Evolutionary conservation across 2,113 vertebrate genomes (phyloP).

Genomic region (Sciurus niger): DNA sequence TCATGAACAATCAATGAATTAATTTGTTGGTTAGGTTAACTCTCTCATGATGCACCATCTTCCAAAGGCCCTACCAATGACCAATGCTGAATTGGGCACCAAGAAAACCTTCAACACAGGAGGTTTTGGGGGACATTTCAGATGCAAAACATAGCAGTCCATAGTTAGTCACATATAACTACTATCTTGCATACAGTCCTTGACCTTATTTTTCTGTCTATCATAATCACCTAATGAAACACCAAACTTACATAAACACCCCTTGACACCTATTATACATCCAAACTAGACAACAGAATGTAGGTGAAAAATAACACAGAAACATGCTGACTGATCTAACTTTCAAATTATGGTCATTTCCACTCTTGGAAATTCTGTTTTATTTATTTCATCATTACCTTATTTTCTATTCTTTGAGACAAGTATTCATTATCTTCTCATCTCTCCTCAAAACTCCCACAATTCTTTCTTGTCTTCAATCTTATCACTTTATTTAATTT

Average conservation of each 20-base stretch:
- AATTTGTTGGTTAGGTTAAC: no score
- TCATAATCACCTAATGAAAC: neutral
- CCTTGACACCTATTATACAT: neutral
- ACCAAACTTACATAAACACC: neutral
- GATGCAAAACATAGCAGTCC: no score
- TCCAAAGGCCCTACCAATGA: no score
- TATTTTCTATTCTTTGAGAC: neutral
- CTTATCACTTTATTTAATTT: neutral
- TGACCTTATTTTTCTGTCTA: neutral
- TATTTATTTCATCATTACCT: neutral
- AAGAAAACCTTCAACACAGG: no score
- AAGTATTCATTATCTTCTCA: neutral
- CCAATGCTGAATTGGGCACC: no score
- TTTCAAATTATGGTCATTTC: neutral
- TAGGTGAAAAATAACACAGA: neutral
- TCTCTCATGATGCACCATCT: no score
- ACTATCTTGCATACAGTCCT: neutral
- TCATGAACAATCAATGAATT: no score
- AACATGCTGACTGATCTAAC: neutral
- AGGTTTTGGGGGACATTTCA: no score
- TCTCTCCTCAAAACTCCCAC: neutral
- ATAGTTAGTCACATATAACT: neutral
- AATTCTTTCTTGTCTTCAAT: neutral
- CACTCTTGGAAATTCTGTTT: neutral
- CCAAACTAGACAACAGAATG: neutral